Evolutionary conservation across 2,888 invertebrate species (phyloP).

Genomic region (Cistogaster globosa): DNA sequence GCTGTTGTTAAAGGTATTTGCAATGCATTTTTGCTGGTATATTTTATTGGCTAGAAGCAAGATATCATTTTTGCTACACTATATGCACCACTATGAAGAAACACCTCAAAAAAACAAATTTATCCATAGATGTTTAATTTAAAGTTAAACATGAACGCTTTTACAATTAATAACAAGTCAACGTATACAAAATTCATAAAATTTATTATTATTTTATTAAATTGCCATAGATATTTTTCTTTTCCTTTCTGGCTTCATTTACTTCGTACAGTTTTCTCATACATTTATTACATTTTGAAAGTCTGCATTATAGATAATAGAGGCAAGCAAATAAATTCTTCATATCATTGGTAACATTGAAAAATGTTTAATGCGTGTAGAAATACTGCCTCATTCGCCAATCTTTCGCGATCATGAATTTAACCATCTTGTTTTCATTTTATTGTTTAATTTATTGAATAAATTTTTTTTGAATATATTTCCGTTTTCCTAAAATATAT

Average conservation of each 20-base stretch:
- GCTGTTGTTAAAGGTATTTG: slow-evolving; percentile 45
- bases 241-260: slow-evolving; percentile 2
- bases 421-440: neutral
- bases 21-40: slow-evolving; percentile 26
- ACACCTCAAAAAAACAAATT: slow-evolving; percentile 64
- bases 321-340: slow-evolving; percentile 16
- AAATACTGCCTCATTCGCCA: too few species aligned
- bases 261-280: slow-evolving; percentile 16
- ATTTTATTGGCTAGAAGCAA: slow-evolving; percentile 62
- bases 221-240: slow-evolving; percentile 54
- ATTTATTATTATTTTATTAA: slow-evolving; percentile 68
- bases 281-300: slow-evolving; percentile 64
- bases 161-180: slow-evolving; percentile 66
- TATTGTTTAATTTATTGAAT: too few species aligned
- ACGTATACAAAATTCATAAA: slow-evolving; percentile 32
- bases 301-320: slow-evolving; percentile 5
- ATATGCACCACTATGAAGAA: slow-evolving; percentile 4
- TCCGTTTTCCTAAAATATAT: too few species aligned
- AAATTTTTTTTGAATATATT: too few species aligned
- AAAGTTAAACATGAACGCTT: slow-evolving; percentile 71
- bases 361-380: neutral
- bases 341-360: neutral
- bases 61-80: slow-evolving; percentile 25
- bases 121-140: slow-evolving; percentile 70
- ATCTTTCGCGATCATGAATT: too few species aligned